Evolutionary conservation across 2,888 invertebrate species (phyloP), one percentile per base, ranked within the genome.

Genomic region (Cabera pusaria): DNA sequence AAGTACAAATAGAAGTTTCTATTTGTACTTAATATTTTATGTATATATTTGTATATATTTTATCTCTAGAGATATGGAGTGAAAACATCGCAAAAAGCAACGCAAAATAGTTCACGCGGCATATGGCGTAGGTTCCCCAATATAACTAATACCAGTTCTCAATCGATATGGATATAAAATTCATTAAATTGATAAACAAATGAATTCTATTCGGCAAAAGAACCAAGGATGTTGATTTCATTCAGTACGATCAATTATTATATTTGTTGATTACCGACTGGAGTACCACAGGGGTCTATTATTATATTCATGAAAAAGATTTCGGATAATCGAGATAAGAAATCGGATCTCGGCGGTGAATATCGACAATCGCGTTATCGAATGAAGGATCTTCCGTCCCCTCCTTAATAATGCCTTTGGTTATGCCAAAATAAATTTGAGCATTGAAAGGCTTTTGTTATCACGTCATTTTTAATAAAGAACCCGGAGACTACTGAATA

Each of bases 371-470:
- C 64, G 52, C 54, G 55, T 56, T 59, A 55, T 56, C 56, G 54
- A 40, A 52, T 55, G 44, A 58, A 53, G 59, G 53, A 65, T 64
- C 62, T 57, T 51, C 26, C 44, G 31, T n/a, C n/a, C n/a, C n/a
- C n/a, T n/a, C n/a, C n/a, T n/a, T 77, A 79, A 78, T 79, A 72
- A 77, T 66, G 68, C 64, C 59, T 53, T 56, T 47, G 49, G 33
- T 34, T 49, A 59, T 42, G 59, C 64, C 62, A 37, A 72, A 73
- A 72, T 66, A 58, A 65, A 64, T 71, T 64, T 39, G 53, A 40
- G 56, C 50, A 63, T 68, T 67, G 57, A 62, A 62, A 58, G 45
- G 46, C 52, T 54, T 65, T 52, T 52, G 36, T 41, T 39, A 25
- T 24, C 9, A 21, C 24, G 6, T 24, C 19, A 17, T 34, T 42